phyloP scores from a whole-genome alignment of 2,113 vertebrate genomes.

The Okapia johnstoni region DNA sequence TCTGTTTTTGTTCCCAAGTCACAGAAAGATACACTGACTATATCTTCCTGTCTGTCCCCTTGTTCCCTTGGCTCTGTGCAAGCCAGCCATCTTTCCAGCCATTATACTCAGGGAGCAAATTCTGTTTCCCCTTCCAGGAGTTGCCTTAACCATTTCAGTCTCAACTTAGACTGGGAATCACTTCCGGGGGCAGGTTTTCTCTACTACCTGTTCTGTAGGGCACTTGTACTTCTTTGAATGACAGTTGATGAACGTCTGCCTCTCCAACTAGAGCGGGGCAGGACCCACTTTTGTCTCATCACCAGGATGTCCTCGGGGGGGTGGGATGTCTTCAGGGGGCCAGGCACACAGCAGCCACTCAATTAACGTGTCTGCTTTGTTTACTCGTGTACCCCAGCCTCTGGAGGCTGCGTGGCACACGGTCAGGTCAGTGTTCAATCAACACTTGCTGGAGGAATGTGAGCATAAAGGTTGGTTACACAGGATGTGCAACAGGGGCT shows the following conservation, averaged over 20 bases:
- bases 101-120: background rate
- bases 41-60: background rate
- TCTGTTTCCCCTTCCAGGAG: background rate
- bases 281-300: background rate
- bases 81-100: background rate
- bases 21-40: background rate
- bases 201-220: rapidly evolving
- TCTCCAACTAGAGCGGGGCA: background rate
- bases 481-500: background rate
- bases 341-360: background rate
- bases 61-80: background rate
- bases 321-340: background rate
- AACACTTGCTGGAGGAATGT: background rate
- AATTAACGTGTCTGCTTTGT: background rate
- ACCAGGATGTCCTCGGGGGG: background rate
- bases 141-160: too few relatives aligned
- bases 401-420: background rate
- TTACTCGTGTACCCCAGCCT: background rate
- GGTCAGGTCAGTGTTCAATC: background rate
- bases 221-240: background rate
- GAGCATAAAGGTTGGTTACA: background rate
- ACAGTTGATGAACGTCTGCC: background rate
- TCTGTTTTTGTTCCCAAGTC: background rate
- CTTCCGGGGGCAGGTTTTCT: background rate
- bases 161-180: background rate